Evolutionary conservation across 2,888 invertebrate genomes (phyloP).

Genomic region (Orthonychiurus folsomi): DNA sequence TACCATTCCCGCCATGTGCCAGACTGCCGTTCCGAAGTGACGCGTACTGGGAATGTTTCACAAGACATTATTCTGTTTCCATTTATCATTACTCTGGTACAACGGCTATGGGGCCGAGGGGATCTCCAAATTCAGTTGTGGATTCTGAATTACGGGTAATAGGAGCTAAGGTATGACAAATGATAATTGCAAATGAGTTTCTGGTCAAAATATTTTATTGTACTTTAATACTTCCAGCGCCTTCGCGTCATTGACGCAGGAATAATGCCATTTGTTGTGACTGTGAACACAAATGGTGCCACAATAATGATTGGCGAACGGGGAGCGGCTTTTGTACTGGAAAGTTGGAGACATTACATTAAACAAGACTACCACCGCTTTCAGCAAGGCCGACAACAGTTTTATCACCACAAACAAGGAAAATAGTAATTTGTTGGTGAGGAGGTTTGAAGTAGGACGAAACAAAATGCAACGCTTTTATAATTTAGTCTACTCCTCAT

Average conservation of each 20-base stretch:
- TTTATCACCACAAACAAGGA: background rate
- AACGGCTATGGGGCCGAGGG: conserved; percentile 33
- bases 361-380: no score
- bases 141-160: conserved; percentile 35
- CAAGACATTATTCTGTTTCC: conserved; percentile 30
- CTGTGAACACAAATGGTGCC: conserved; percentile 34
- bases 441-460: no score
- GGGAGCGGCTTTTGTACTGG: conserved; percentile 35
- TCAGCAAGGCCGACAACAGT: background rate
- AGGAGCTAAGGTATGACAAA: conserved; percentile 22
- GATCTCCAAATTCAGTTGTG: conserved; percentile 28
- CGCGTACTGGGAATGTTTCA: conserved; percentile 33
- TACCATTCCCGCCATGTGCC: conserved; percentile 26
- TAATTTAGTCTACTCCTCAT: no score
- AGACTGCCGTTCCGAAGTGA: conserved; percentile 14
- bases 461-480: no score
- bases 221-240: conserved; percentile 11
- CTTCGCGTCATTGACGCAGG: conserved; percentile 36
- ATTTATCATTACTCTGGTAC: conserved; percentile 36
- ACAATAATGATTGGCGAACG: conserved; percentile 36
- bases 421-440: conserved; percentile 6
- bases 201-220: conserved; percentile 3
- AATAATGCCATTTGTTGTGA: conserved; percentile 37
- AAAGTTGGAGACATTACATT: conserved; percentile 33
- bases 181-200: no score